Conservation (phyloP, 1,140 invertebrate species). For the Eubasilissa regina region DNA sequence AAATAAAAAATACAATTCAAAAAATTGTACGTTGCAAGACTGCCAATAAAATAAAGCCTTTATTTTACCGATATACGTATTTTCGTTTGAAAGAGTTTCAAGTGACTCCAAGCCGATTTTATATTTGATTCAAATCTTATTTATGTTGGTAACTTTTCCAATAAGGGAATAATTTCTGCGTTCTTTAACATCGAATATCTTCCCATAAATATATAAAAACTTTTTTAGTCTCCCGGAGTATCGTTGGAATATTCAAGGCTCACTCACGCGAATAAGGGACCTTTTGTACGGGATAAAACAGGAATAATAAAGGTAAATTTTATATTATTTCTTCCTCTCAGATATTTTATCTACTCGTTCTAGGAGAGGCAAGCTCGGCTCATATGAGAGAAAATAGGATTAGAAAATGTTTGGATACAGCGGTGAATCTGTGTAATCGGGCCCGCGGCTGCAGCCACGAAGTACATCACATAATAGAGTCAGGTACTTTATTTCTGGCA, state of each 20-base stretch:
- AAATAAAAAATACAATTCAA: no score
- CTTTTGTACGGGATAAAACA: conserved; percentile 33
- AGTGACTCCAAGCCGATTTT: conserved; percentile 32
- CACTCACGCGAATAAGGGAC: conserved; percentile 29
- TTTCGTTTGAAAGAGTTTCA: conserved; percentile 30
- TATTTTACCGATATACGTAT: conserved; percentile 14
- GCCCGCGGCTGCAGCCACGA: neutral
- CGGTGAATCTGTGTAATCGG: conserved; percentile 2
- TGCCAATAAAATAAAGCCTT: neutral
- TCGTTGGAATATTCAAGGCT: conserved; percentile 11
- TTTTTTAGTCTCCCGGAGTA: conserved; percentile 30
- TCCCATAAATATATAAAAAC: conserved; percentile 18
- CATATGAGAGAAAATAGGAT: conserved; percentile 5
- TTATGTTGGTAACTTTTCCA: conserved; percentile 40
- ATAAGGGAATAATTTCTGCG: conserved; percentile 44
- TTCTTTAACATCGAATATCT: conserved; percentile 43
- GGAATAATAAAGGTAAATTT: conserved; percentile 36
- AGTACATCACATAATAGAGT: no score
- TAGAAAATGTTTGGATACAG: conserved; percentile 20
- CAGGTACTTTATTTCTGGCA: no score
- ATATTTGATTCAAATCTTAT: conserved; percentile 42
- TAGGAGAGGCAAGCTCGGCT: conserved; percentile 19
- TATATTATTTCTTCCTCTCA: conserved; percentile 16
- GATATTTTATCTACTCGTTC: conserved; percentile 34
- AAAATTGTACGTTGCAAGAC: no score